phyloP scores from a whole-genome alignment of 2,113 vertebrate genomes.

The Sakesphorus luctuosus region DNA sequence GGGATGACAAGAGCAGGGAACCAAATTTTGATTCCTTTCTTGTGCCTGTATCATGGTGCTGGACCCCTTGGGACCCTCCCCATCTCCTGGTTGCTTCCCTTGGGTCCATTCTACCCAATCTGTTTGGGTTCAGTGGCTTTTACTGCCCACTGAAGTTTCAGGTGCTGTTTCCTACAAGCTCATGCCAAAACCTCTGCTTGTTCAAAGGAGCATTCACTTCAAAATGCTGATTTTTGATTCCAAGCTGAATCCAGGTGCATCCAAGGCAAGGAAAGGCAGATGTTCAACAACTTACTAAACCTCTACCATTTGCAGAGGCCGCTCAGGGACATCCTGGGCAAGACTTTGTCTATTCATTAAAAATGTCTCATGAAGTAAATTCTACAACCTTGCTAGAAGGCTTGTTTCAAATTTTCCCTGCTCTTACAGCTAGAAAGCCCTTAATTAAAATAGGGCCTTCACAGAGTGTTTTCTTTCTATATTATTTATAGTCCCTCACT shows the following conservation, averaged over 20 bases:
- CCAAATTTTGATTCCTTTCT: neutral
- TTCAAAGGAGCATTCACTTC: neutral
- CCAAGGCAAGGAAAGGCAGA: neutral
- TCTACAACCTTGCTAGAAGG: neutral
- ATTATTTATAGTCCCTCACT: neutral
- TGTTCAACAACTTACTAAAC: neutral
- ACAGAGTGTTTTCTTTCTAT: neutral
- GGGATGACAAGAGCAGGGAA: accelerated
- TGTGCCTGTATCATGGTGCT: neutral
- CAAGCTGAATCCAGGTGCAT: neutral
- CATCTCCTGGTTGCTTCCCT: neutral
- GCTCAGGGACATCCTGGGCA: neutral
- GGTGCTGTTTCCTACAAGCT: neutral
- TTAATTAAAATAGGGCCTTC: neutral
- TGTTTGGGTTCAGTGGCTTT: neutral
- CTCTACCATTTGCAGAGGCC: neutral
- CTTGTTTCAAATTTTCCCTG: neutral
- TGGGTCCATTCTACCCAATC: neutral
- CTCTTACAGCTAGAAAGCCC: neutral
- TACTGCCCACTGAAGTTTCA: accelerated
- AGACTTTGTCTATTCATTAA: neutral
- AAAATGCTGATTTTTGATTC: neutral
- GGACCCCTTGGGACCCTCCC: neutral
- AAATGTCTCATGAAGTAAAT: neutral
- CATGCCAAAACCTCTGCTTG: accelerated